phyloP scores from a whole-genome alignment of 2,113 vertebrate species.

The Ondatra zibethicus region DNA sequence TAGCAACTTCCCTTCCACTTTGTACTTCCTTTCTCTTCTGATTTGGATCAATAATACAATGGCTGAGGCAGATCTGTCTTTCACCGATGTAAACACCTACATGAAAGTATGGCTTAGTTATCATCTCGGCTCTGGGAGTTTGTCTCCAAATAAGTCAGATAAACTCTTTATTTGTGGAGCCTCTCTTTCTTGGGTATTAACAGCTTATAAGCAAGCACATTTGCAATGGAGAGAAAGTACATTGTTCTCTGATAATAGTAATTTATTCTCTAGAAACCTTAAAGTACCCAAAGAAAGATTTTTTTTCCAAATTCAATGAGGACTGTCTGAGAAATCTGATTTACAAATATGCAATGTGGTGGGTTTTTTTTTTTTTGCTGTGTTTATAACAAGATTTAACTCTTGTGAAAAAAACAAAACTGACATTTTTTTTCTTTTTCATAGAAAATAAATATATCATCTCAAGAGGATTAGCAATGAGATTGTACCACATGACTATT shows the following conservation, averaged over 20 bases:
- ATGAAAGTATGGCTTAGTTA: neutral
- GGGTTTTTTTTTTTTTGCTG: neutral
- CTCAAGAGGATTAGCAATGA: neutral
- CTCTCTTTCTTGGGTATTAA: slow-evolving; percentile 10
- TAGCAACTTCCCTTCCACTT: neutral
- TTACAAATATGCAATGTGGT: neutral
- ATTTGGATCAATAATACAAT: neutral
- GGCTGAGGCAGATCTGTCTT: neutral
- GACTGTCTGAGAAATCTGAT: slow-evolving; percentile 34
- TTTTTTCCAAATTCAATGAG: neutral
- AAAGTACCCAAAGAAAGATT: neutral
- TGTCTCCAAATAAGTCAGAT: neutral
- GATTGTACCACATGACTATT: neutral
- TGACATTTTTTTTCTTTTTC: slow-evolving; percentile 18
- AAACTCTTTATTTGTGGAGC: neutral
- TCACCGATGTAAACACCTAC: neutral
- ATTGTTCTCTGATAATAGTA: neutral
- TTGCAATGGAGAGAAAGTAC: neutral
- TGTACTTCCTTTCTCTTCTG: neutral
- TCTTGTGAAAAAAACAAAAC: neutral
- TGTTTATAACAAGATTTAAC: slow-evolving; percentile 2
- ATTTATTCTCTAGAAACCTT: slow-evolving; percentile 38
- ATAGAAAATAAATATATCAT: neutral
- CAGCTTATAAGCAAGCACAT: neutral
- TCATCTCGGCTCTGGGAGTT: neutral